phyloP scores from a whole-genome alignment of 2,797 vertebrate species.

The Scleropages formosus region DNA sequence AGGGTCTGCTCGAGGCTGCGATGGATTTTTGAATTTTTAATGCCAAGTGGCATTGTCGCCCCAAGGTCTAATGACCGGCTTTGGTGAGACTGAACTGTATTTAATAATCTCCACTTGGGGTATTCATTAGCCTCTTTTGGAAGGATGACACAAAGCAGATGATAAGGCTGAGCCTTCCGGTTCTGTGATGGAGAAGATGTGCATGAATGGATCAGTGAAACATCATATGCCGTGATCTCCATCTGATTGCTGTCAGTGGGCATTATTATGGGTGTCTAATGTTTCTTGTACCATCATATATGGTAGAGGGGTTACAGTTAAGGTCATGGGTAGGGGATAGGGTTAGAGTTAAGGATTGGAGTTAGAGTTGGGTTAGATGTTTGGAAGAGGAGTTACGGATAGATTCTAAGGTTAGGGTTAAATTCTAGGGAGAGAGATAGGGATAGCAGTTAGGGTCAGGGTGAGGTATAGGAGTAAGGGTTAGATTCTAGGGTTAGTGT shows the following conservation, averaged over 20 bases:
- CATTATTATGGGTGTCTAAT: no score
- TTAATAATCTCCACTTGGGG: constrained; percentile 12
- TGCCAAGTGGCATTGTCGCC: not conserved
- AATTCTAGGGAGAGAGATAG: no score
- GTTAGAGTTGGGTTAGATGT: no score
- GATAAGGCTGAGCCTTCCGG: constrained; percentile 1
- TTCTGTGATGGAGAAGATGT: not conserved
- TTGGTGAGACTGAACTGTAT: constrained; percentile 3
- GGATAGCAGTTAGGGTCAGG: no score
- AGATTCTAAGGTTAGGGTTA: no score
- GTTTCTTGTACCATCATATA: no score
- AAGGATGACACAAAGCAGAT: not conserved
- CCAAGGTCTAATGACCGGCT: constrained; percentile 15
- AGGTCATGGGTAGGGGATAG: no score
- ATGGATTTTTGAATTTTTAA: constrained; percentile 7
- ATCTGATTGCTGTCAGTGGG: not conserved
- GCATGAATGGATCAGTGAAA: not conserved
- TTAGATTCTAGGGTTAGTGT: no score
- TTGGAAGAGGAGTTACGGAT: no score
- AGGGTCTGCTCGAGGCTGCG: not conserved
- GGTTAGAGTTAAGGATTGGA: no score
- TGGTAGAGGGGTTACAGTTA: no score
- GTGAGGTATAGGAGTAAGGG: no score
- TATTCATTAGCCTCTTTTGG: constrained; percentile 16
- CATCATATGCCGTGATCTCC: not conserved